Evolutionary conservation across 37 sponge, comb jelly and placozoan genomes (phyloP).

Genomic region (Ephydatia muelleri): DNA sequence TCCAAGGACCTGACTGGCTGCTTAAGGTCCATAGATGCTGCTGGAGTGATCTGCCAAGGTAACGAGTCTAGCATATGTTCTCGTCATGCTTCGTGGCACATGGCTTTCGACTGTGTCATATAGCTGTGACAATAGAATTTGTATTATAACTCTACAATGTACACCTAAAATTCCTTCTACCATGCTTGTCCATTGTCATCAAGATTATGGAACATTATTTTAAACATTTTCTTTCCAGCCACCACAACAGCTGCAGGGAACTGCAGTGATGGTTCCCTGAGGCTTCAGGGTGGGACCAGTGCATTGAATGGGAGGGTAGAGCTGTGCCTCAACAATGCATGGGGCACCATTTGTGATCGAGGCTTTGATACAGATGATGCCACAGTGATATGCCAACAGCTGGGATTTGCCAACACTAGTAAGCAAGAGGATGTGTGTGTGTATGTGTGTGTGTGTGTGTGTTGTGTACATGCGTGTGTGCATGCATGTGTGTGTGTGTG

Average conservation of each 20-base stretch:
- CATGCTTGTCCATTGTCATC: too few species aligned
- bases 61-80: not conserved
- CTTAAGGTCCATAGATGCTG: not conserved
- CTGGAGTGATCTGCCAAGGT: constrained; percentile 45
- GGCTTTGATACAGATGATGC: constrained; percentile 29
- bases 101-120: too few species aligned
- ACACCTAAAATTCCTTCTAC: too few species aligned
- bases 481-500: not conserved
- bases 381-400: constrained; percentile 21
- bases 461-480: not conserved
- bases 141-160: too few species aligned
- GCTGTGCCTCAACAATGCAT: constrained; percentile 43
- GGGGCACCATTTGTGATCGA: constrained; percentile 30
- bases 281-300: constrained; percentile 11
- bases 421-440: not conserved
- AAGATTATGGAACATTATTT: too few species aligned
- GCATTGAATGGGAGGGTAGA: constrained; percentile 12
- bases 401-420: constrained; percentile 7
- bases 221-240: not conserved
- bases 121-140: too few species aligned
- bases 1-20: not conserved
- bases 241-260: not conserved
- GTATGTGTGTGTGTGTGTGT: too few species aligned
- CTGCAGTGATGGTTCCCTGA: not conserved
- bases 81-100: too few species aligned